phyloP scores from a whole-genome alignment of 2,888 invertebrate genomes.

The Mantis religiosa region DNA sequence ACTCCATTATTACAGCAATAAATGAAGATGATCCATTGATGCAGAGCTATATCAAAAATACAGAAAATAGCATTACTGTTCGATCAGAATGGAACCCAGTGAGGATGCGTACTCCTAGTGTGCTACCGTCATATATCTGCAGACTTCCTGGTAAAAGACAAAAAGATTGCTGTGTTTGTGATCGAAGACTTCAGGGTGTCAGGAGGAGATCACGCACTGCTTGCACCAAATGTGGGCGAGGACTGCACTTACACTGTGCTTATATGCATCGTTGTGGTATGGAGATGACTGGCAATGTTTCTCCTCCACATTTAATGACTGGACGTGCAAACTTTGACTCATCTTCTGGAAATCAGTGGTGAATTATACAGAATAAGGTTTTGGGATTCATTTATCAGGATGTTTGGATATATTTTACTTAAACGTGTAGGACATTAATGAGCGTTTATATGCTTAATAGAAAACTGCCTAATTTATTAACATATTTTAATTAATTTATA shows the following conservation, averaged over 20 bases:
- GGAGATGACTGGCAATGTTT: background rate
- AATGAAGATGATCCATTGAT: background rate
- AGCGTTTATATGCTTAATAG: too few relatives aligned
- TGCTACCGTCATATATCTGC: background rate
- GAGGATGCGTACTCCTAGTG: background rate
- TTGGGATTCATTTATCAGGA: too few relatives aligned
- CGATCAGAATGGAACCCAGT: background rate
- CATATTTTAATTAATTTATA: too few relatives aligned
- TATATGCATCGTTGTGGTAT: background rate
- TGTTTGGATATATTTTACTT: too few relatives aligned
- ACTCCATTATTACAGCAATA: background rate
- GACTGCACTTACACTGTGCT: background rate
- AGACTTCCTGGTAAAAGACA: background rate
- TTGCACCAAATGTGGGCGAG: background rate
- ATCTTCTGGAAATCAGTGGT: background rate
- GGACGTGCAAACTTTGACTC: background rate
- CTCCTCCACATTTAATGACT: background rate
- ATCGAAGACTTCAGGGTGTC: background rate
- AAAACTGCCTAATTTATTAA: too few relatives aligned
- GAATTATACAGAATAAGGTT: background rate
- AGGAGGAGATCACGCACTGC: background rate
- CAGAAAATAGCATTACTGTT: background rate
- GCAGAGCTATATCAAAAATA: background rate
- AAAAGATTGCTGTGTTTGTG: background rate
- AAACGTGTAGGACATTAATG: too few relatives aligned